Conservation (phyloP, 2,113 vertebrate genomes). For the Tricholaema leucomelas region DNA sequence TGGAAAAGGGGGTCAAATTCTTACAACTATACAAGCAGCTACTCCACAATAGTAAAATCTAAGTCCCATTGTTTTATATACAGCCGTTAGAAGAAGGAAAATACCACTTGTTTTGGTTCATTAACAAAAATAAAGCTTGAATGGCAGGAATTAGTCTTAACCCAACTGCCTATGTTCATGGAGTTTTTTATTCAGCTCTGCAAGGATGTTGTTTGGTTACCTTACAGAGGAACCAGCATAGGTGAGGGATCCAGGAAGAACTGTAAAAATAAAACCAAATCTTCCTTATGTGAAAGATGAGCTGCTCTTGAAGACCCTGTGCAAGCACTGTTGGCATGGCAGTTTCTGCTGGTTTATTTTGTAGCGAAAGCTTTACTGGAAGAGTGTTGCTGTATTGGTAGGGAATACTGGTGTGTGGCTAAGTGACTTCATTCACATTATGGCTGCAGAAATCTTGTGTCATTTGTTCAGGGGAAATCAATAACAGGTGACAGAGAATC, state of each 20-base stretch:
- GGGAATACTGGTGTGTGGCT: constrained; percentile 20
- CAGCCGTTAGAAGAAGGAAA: constrained; percentile 26
- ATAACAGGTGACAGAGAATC: neutral
- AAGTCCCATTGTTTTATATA: constrained; percentile 41
- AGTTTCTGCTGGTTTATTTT: neutral
- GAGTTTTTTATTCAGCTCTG: constrained; percentile 40
- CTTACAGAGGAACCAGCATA: neutral
- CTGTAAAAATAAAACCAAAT: neutral
- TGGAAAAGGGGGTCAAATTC: constrained; percentile 23
- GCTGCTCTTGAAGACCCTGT: constrained; percentile 7
- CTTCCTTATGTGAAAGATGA: constrained; percentile 14
- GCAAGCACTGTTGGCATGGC: neutral
- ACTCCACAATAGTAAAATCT: constrained; percentile 47
- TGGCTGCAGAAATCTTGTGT: neutral
- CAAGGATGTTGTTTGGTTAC: neutral
- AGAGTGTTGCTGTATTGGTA: neutral
- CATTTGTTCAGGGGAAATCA: neutral
- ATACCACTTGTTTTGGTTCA: constrained; percentile 37
- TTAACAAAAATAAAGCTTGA: constrained; percentile 58
- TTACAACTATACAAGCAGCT: constrained; percentile 53
- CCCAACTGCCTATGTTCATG: neutral
- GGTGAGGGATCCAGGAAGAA: constrained; percentile 2
- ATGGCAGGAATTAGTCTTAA: constrained; percentile 44
- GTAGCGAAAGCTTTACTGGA: neutral
- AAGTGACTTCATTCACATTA: constrained; percentile 14